Conservation (phyloP, 2,113 vertebrate species). For the Marmota flaviventris region DNA sequence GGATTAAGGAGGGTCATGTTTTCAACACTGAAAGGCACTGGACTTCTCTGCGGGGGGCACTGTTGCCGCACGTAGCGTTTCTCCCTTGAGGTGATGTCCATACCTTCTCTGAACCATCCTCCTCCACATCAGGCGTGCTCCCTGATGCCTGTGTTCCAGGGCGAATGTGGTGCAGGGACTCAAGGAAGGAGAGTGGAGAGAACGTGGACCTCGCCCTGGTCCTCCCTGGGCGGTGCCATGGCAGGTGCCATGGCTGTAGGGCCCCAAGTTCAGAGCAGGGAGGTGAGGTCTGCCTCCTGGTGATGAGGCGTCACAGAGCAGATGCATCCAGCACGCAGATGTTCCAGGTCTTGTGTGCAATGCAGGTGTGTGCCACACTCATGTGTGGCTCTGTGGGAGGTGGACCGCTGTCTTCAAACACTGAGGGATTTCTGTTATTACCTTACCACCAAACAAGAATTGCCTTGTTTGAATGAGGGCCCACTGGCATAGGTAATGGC, state of each 20-base stretch:
- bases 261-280: background rate
- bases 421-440: background rate
- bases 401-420: background rate
- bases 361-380: fast-evolving
- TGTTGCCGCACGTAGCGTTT: no score
- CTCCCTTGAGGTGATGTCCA: background rate
- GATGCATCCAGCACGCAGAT: fast-evolving
- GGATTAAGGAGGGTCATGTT: background rate
- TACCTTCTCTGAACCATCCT: fast-evolving
- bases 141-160: fast-evolving
- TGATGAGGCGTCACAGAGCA: no score
- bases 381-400: no score
- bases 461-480: background rate
- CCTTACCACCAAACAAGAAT: background rate
- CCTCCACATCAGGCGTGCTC: fast-evolving
- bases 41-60: background rate
- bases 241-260: no score
- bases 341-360: fast-evolving
- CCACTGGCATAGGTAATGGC: no score
- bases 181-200: background rate
- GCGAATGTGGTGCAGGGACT: background rate
- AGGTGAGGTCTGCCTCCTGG: fast-evolving
- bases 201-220: fast-evolving
- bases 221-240: background rate
- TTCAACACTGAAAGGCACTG: background rate